These are phyloP conservation scores for Euura lappo DNA, from an alignment of 1,140 invertebrate species.

Conservation along the genomic window DNA sequence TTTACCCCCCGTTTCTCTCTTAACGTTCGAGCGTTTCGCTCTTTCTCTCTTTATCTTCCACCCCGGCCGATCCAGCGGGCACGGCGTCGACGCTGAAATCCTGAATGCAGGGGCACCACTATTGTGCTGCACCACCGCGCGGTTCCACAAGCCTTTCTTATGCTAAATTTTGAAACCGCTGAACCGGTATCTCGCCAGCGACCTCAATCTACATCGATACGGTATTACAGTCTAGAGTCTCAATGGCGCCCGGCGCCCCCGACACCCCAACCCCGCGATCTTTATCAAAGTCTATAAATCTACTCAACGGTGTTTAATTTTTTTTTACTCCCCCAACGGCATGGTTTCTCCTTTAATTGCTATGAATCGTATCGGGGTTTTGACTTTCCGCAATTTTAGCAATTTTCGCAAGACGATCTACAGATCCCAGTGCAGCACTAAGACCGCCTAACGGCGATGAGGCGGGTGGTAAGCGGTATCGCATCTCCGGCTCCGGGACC, in stretches of 20 bases:
- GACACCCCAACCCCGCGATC: neutral
- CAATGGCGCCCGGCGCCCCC: constrained; percentile 26
- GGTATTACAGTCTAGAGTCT: constrained; percentile 3
- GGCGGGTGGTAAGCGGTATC: neutral
- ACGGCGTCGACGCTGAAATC: constrained; percentile 27
- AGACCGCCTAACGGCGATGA: constrained; percentile 2
- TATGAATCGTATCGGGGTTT: too few species aligned
- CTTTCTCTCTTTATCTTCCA: too few species aligned
- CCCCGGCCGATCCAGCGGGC: constrained; percentile 8
- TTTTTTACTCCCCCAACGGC: neutral
- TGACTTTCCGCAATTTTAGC: too few species aligned
- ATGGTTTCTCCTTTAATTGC: too few species aligned
- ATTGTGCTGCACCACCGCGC: constrained; percentile 35
- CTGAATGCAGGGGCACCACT: constrained; percentile 26
- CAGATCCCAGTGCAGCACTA: constrained; percentile 33
- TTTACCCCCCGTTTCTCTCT: neutral
- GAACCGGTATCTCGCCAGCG: constrained; percentile 8
- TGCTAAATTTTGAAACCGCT: constrained; percentile 39
- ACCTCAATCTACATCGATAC: constrained; percentile 30
- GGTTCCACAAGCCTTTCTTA: constrained; percentile 44
- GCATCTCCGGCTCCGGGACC: constrained; percentile 15
- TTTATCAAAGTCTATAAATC: neutral
- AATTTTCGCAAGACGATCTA: constrained; percentile 34
- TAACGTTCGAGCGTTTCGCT: neutral
- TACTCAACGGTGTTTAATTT: neutral